Evolutionary conservation across 2,113 vertebrate species (phyloP), one percentile per base, ranked within the genome.

Genomic region (Perccottus glenii): DNA sequence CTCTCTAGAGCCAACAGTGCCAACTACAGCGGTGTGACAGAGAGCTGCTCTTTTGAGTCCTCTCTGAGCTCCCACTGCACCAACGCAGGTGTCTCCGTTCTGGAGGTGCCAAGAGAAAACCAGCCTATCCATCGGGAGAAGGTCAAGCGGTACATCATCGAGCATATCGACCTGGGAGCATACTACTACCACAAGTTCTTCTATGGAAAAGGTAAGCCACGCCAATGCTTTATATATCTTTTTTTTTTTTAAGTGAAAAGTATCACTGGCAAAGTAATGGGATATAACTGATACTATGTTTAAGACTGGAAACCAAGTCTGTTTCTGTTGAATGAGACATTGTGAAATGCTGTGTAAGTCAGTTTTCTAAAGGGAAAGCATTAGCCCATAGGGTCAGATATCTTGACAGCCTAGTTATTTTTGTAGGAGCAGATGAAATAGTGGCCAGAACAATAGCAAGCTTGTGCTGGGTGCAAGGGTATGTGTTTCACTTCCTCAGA

Each of bases 141-240:
- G 82, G 96, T 98, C 80, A 98, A 96, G 70, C 94, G 96, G 75
- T 99, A 98, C 88, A 95, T 98, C 88, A 99, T 99, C 11, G 97
- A 99, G 19, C 97, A 99, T 82, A 95, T 98, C 48, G 97, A 99
- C 89, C 94, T 99, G 2, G 97, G 97, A 64, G 97, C 97, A 0
- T 98, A 98, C 88, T 98, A 98, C 74, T 99, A 98, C 90, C 95
- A 96, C 76, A 98, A 96, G 80, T 97, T 93, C 91, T 99, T 99
- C 93, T 97, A 96, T 3, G 96, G 95, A 48, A 97, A 91, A 98
- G 97, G 97, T 99, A 94, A 94, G 77, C 5, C 51, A 11, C 38
- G 3, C n/a, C n/a, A 0, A 6, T 50, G 0, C 36, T 42, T 5
- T 55, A 50, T 27, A 49, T 12, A 15, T 42, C 10, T 47, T 2